These are phyloP conservation scores for Amitus sp. DNA, from an alignment of 2,888 invertebrate genomes.

Conservation along the genomic window DNA sequence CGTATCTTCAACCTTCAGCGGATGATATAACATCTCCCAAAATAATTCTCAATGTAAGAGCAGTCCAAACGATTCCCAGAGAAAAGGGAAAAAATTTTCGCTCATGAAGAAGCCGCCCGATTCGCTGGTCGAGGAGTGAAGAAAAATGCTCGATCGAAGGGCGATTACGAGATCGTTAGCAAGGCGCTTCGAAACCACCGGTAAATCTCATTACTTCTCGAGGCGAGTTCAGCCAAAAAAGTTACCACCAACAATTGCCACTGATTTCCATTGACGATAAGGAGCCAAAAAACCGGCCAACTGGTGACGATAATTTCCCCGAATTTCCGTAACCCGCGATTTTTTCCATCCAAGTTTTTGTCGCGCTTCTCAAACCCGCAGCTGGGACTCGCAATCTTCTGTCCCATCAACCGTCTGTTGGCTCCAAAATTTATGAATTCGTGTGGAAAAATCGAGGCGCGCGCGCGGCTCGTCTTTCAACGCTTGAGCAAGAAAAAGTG, in stretches of 20 bases:
- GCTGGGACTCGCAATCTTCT: slow-evolving; percentile 22
- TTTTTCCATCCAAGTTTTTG: slow-evolving; percentile 1
- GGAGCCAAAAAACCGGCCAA: no score
- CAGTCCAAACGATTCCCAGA: no score
- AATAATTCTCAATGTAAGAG: no score
- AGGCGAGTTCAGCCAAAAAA: slow-evolving; percentile 33
- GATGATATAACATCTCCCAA: no score
- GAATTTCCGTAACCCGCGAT: neutral
- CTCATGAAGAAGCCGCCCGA: no score
- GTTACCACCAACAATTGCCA: slow-evolving; percentile 20
- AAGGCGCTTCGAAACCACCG: slow-evolving; percentile 34
- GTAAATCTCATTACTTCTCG: slow-evolving; percentile 36
- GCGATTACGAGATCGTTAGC: slow-evolving; percentile 39
- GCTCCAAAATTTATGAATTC: slow-evolving; percentile 20
- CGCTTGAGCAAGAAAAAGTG: slow-evolving; percentile 1
- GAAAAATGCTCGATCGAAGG: slow-evolving; percentile 26
- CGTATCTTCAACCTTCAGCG: no score
- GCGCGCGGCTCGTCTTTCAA: no score
- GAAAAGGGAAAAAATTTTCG: no score
- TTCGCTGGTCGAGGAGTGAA: slow-evolving; percentile 6
- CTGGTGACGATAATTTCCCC: no score
- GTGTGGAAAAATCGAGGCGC: slow-evolving; percentile 7
- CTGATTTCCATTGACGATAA: no score
- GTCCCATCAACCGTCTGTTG: slow-evolving; percentile 25
- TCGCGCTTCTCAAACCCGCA: slow-evolving; percentile 17